Evolutionary conservation across 2,888 invertebrate species (phyloP), one percentile per base, ranked within the genome.

Genomic region (Ichneumoninae sp.): DNA sequence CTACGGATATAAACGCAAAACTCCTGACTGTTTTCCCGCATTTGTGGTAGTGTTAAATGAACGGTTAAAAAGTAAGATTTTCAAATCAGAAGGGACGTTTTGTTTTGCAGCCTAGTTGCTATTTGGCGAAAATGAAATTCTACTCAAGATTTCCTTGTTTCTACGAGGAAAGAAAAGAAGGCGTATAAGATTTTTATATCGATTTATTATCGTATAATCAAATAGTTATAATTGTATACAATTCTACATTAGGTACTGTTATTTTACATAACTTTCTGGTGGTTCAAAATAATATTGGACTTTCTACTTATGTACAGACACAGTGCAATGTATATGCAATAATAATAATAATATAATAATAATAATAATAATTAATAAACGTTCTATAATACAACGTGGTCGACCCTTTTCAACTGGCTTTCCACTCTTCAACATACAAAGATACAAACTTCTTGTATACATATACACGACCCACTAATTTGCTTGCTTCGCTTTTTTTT

Each of bases 231-330:
- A 92, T 93, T 87, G 92, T 93, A 92, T 93, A 93, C 92, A 92
- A 93, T 93, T 91, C 91, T 93, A 93, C 91, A 92, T 93, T 91
- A 93, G 91, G 92, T 92, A 92, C 89, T 92, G 91, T 91, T 90
- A 92, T 90, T 92, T 92, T 92, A 93, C 91, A 93, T 90, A 92
- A 91, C 91, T 90, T 90, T 88, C 91, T 90, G 90, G 92, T 92
- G 92, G 91, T 92, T 93, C 89, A 93, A 93, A 93, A 93, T 93
- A 93, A 93, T 91, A 91, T 92, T 88, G 90, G 89, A 91, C 88
- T 90, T 81, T 92, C 92, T 93, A 93, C 91, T 91, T 93, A 93
- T 93, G 89, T 93, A 93, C 92, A 93, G 88, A 91, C 91, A 92
- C 91, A 89, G 93, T 93, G 93, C 92, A 90, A 91, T 92, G 89